phyloP scores from a whole-genome alignment of 2,113 vertebrate species.

The Thamnophis sirtalis region DNA sequence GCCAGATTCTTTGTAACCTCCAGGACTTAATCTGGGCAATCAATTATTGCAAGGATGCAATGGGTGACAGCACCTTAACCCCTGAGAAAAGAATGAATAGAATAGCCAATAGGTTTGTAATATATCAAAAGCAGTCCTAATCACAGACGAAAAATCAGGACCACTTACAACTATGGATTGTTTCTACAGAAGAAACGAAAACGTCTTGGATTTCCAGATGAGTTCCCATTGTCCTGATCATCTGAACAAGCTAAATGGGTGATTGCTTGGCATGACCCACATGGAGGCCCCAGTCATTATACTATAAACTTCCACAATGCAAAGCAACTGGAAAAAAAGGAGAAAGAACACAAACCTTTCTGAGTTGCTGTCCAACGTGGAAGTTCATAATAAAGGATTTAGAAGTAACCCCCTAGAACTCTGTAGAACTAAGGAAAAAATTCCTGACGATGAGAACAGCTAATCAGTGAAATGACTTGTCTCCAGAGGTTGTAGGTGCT shows the following conservation, averaged over 20 bases:
- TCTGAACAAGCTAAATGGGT: not conserved
- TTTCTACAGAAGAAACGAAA: not conserved
- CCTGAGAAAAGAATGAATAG: not conserved
- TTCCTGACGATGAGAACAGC: too few relatives aligned
- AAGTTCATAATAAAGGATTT: not conserved
- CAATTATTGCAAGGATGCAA: not conserved
- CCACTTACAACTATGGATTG: not conserved
- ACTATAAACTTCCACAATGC: not conserved
- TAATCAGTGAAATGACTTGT: too few relatives aligned
- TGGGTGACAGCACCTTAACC: not conserved
- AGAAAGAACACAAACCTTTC: not conserved
- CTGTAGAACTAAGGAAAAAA: not conserved
- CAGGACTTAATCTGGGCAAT: too few relatives aligned
- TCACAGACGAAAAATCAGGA: not conserved
- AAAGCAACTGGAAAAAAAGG: not conserved
- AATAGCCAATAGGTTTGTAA: not conserved
- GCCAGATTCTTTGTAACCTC: too few relatives aligned
- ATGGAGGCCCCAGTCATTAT: not conserved
- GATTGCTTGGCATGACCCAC: not conserved
- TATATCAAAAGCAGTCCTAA: not conserved
- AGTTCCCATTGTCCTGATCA: not conserved
- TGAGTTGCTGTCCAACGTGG: not conserved
- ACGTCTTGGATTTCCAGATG: not conserved
- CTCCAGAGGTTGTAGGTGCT: too few relatives aligned
- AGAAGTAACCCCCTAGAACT: too few relatives aligned